A percentile compares a stretch with the other conserved stretches of the same genome.
Conservation (phyloP, 1,140 invertebrate species). For the Hydropsyche tenuis region DNA sequence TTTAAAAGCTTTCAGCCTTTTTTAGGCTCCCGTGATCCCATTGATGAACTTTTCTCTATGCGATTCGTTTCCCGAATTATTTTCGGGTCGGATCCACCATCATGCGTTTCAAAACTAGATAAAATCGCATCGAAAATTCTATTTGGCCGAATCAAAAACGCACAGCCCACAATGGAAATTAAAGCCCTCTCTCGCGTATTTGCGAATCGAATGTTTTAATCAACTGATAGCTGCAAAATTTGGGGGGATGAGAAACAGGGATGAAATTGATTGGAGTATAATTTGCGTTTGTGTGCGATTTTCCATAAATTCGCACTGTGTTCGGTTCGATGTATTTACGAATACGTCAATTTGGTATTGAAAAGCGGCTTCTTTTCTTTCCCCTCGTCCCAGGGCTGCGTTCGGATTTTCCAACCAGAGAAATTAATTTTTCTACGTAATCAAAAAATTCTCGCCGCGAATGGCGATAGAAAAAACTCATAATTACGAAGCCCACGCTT, state of each 20-base stretch:
- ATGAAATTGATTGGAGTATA: neutral
- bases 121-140: no score
- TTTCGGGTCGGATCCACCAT: no score
- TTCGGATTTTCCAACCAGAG: slow-evolving; percentile 37
- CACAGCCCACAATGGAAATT: neutral
- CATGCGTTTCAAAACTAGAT: no score
- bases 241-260: neutral
- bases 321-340: neutral
- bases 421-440: slow-evolving; percentile 52
- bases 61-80: no score
- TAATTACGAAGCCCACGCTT: slow-evolving; percentile 45
- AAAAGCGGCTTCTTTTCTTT: neutral
- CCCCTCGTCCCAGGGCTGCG: slow-evolving; percentile 6
- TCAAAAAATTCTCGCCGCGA: slow-evolving; percentile 50
- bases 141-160: no score
- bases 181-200: neutral
- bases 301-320: no score
- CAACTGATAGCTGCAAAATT: slow-evolving; percentile 17
- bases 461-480: slow-evolving; percentile 45
- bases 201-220: slow-evolving; percentile 30
- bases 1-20: slow-evolving; percentile 52
- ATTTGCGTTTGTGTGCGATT: no score
- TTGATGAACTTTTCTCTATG: slow-evolving; percentile 8
- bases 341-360: neutral
- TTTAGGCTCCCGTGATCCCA: slow-evolving; percentile 1